Base-by-base conservation (phyloP, 2,888 invertebrate species). In the Gortyna flavago region DNA sequence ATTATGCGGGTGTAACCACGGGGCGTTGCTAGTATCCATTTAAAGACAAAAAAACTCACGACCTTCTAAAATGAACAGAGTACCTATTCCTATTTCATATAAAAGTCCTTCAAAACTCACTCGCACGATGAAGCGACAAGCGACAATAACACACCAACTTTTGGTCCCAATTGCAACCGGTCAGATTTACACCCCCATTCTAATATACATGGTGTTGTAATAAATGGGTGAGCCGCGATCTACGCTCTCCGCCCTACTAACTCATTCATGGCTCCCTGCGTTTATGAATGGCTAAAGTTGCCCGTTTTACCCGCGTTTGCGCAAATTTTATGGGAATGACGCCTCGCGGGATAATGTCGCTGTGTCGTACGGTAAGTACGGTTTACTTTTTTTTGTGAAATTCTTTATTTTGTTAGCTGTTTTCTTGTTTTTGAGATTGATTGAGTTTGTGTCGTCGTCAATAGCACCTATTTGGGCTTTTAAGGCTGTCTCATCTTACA, bases 251-350 rank as follows among this genome's bases (percentile, higher is more conserved):
- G 77, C 74, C 84, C 88, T 84, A 87, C 89, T 88, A 88, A 88
- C 83, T 88, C 88, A 88, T 88, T 88, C 89, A 88, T 88, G 88
- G 79, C 83, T 87, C 74, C 87, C 85, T 87, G 90, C 79, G 85
- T 87, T 90, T 90, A 90, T 90, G 90, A 90, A 90, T 90, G 90
- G 83, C 79, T 79, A 89, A 89, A 89, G 85, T 89, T 85, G 68
- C 84, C 80, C 81, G 83, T 85, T 85, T 90, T 83, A n/a, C 83
- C 88, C 88, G 84, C 88, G 88, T 91, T 91, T 83, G 88, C 88
- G 86, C 88, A 90, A 91, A 91, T 91, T 92, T 91, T 91, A 91
- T 90, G 83, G 88, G 71, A 84, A 80, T 83, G 85, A 62, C 77
- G 83, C 76, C 86, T 83, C 72, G 80, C 59, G 74, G 79, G 81